Percentiles rank a stretch among this genome's conserved stretches.
Conservation (phyloP, 2,888 invertebrate species). For the Rhagophthalmus giganteus region DNA sequence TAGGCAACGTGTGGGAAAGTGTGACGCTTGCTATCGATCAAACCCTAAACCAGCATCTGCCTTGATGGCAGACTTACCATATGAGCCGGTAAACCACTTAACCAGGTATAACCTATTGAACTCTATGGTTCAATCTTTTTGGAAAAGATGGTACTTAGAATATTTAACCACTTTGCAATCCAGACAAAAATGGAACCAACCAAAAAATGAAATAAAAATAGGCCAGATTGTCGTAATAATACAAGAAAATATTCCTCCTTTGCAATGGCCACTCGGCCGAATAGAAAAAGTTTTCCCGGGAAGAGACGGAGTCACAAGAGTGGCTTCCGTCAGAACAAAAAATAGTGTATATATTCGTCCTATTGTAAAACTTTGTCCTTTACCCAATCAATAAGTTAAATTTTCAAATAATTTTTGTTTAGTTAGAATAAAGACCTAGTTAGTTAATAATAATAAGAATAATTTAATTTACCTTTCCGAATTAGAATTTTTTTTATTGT, state of each 20-base stretch:
- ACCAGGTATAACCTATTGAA: no score
- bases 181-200: constrained; percentile 3
- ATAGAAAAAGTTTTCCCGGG: constrained; percentile 4
- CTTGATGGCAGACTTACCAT: background rate
- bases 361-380: constrained; percentile 9
- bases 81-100: background rate
- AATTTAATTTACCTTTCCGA: no score
- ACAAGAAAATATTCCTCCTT: constrained; percentile 6
- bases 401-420: no score
- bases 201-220: background rate
- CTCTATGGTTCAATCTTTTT: constrained; percentile 5
- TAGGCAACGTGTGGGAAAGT: no score
- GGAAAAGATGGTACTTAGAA: constrained; percentile 8
- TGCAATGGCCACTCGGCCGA: constrained; percentile 3
- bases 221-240: constrained; percentile 3
- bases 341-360: constrained; percentile 3
- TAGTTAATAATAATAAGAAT: no score
- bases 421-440: no score
- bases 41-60: background rate
- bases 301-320: constrained; percentile 4
- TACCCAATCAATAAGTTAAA: no score
- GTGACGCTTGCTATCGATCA: background rate
- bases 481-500: no score
- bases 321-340: constrained; percentile 3
- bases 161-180: constrained; percentile 4